phyloP scores from a whole-genome alignment of 2,113 vertebrate species.

The Festucalex cinctus region DNA sequence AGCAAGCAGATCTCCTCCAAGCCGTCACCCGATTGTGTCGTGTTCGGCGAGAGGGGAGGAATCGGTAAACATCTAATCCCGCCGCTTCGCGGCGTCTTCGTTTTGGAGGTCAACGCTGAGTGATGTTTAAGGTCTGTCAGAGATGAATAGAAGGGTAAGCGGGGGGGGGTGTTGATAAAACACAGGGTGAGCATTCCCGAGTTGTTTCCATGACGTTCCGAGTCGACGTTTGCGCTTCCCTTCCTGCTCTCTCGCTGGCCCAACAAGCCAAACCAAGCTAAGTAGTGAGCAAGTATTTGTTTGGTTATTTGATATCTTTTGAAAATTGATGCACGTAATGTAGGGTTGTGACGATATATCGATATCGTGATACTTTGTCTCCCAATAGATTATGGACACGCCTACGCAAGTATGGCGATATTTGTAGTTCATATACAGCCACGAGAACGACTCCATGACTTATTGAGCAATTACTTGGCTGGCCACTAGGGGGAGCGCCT shows the following conservation, averaged over 20 bases:
- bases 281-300: neutral
- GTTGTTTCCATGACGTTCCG: neutral
- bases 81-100: slow-evolving; percentile 7
- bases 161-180: slow-evolving; percentile 11
- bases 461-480: too few relatives aligned
- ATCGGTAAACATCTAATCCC: slow-evolving; percentile 41
- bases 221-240: slow-evolving; percentile 24
- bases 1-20: slow-evolving; percentile 46
- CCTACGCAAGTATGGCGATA: too few relatives aligned
- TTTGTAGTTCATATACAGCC: too few relatives aligned
- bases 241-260: slow-evolving; percentile 52
- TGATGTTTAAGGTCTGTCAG: slow-evolving; percentile 28
- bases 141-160: slow-evolving; percentile 16
- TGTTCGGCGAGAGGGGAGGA: slow-evolving; percentile 39
- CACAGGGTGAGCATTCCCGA: slow-evolving; percentile 10
- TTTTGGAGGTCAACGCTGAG: neutral
- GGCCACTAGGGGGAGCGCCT: too few relatives aligned
- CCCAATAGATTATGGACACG: too few relatives aligned
- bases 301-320: too few relatives aligned
- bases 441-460: too few relatives aligned
- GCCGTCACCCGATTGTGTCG: slow-evolving; percentile 39
- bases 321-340: too few relatives aligned
- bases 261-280: slow-evolving; percentile 36
- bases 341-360: too few relatives aligned
- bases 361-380: too few relatives aligned